Percentiles rank a stretch among this genome's conserved stretches.
These are phyloP conservation scores for Siniperca scherzeri DNA, from an alignment of 2,797 vertebrate genomes.

Conservation along the genomic window DNA sequence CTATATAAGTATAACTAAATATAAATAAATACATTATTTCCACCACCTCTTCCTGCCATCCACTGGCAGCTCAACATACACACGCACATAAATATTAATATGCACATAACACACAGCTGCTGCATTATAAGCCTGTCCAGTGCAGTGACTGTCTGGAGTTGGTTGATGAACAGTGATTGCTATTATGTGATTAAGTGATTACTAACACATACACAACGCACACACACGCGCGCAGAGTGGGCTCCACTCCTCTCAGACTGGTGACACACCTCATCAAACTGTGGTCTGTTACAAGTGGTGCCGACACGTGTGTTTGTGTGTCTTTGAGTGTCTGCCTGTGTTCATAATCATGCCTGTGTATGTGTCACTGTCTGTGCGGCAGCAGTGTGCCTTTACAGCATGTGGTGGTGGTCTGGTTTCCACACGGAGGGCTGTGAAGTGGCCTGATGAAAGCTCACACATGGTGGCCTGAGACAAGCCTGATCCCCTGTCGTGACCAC, in stretches of 20 bases:
- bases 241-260: slow-evolving; percentile 43
- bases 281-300: slow-evolving; percentile 49
- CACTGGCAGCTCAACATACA: slow-evolving; percentile 15
- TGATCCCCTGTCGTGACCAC: slow-evolving; percentile 46
- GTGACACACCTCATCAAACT: slow-evolving; percentile 65
- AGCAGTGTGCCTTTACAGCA: slow-evolving; percentile 45
- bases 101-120: slow-evolving; percentile 35
- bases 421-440: slow-evolving; percentile 68
- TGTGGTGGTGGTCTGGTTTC: slow-evolving; percentile 72
- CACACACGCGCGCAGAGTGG: slow-evolving; percentile 12
- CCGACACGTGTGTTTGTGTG: slow-evolving; percentile 61
- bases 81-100: slow-evolving; percentile 51
- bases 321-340: slow-evolving; percentile 34
- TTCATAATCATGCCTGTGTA: slow-evolving; percentile 53
- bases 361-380: slow-evolving; percentile 48
- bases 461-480: slow-evolving; percentile 51
- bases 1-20: neutral
- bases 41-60: slow-evolving; percentile 8
- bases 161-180: slow-evolving; percentile 35
- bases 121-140: slow-evolving; percentile 19
- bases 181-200: slow-evolving; percentile 57
- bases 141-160: slow-evolving; percentile 23
- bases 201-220: slow-evolving; percentile 31
- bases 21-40: slow-evolving; percentile 55
- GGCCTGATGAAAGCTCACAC: slow-evolving; percentile 71